Evolutionary conservation across 2,113 vertebrate genomes (phyloP), one percentile per base, ranked within the genome.

Genomic region (Anoplopoma fimbria): DNA sequence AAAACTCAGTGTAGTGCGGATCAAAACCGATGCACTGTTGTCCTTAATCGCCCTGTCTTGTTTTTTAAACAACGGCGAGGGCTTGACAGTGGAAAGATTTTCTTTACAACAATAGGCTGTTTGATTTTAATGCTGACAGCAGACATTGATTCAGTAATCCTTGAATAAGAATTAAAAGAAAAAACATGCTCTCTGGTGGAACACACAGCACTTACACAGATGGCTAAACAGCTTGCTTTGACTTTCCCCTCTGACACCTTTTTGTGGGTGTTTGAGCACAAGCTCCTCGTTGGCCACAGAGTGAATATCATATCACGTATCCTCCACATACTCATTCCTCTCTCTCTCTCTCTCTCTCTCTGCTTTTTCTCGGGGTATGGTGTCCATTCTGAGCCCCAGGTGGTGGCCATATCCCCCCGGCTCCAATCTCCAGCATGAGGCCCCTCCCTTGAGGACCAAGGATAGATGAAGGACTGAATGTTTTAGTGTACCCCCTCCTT

Each of bases 181-280:
- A 76, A 70, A 57, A 23, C 23, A 47, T 14, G 36, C 53, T 83
- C 13, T 81, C 68, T 15, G 17, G 47, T 57, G 27, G 34, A 67
- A 75, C 53, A 64, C 29, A 51, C 47, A 12, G 58, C 75, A 78
- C 58, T 49, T 23, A 76, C 71, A 69, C 92, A 94, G 91, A 94
- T 93, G 92, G 89, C 47, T 65, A 61, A 89, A 90, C 92, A 91
- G 92, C 91, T 93, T 93, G 87, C 79, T 85, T 80, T 77, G 79
- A 88, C 55, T 77, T 78, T 77, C 82, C 83, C 90, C 85, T 80
- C 76, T 73, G 85, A 92, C 89, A 88, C 79, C 34, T 85, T 84
- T 86, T 71, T 80, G 49, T 71, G 68, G 64, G 65, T 1, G 51
- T 79, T 72, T 29, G 47, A 81, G 76, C 71, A 72, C 61, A 75